Conservation (phyloP, 2,888 invertebrate species). For the Cylloceria caligata region DNA sequence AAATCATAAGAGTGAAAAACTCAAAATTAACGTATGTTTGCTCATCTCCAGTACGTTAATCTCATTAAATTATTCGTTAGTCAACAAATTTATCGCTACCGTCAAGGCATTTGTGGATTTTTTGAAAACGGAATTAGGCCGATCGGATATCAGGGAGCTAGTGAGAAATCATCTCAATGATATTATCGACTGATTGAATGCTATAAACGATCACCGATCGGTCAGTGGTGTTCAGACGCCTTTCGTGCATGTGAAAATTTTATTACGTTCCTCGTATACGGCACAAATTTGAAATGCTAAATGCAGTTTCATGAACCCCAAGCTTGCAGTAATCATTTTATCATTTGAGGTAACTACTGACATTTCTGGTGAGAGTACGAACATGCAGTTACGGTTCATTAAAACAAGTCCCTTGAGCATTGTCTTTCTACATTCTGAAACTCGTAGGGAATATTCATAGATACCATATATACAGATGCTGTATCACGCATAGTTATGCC, state of each 20-base stretch:
- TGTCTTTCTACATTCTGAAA: constrained; percentile 9
- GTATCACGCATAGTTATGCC: not conserved
- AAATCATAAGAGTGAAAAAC: not conserved
- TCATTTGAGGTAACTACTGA: not conserved
- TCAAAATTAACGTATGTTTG: not conserved
- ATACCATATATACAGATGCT: not conserved
- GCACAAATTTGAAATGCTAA: not conserved
- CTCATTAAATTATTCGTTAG: not conserved
- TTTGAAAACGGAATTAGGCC: not conserved
- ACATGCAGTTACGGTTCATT: not conserved
- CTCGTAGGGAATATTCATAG: constrained; percentile 33
- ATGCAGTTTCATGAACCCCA: not conserved
- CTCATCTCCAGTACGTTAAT: too few relatives aligned
- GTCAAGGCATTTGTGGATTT: not conserved
- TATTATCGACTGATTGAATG: not conserved
- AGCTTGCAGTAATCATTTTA: not conserved
- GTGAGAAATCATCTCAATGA: not conserved
- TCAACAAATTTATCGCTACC: not conserved
- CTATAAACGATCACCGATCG: not conserved
- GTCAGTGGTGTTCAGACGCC: not conserved
- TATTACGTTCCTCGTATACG: not conserved
- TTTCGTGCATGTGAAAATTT: not conserved
- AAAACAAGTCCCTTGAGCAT: constrained; percentile 4
- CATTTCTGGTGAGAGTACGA: too few relatives aligned
- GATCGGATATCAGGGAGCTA: not conserved